Conservation (phyloP, 1,140 invertebrate genomes). For the Lysiphlebus fabarum region DNA sequence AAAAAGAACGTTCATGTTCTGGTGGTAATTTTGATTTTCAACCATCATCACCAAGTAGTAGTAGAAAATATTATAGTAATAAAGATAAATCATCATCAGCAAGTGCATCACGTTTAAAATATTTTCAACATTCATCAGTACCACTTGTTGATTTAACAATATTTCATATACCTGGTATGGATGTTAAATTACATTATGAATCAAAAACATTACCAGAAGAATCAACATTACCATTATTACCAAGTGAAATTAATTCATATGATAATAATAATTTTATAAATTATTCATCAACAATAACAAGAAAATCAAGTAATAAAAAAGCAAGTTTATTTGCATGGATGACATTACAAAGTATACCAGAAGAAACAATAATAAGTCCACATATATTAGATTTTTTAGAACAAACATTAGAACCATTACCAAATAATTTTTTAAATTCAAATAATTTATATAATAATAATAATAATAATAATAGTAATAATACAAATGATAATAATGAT, state of each 20-base stretch:
- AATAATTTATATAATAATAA: conserved; percentile 50
- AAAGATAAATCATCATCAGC: conserved; percentile 52
- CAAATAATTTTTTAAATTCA: conserved; percentile 56
- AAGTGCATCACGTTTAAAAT: conserved; percentile 53
- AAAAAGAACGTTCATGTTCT: conserved; percentile 69
- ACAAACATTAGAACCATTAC: conserved; percentile 91
- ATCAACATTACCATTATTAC: conserved; percentile 37
- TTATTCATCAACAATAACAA: conserved; percentile 37
- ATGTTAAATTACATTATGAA: conserved; percentile 74
- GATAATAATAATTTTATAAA: conserved; percentile 40
- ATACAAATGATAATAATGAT: conserved; percentile 43
- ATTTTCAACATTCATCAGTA: conserved; percentile 46
- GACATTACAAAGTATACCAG: conserved; percentile 91
- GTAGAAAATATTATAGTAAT: conserved; percentile 50
- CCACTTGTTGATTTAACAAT: conserved; percentile 79
- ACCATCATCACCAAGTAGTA: conserved; percentile 55
- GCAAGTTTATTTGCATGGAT: conserved; percentile 94
- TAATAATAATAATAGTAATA: no score
- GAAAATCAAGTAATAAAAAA: conserved; percentile 76
- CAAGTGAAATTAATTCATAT: conserved; percentile 27
- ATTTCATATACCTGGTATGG: conserved; percentile 91
- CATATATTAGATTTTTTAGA: conserved; percentile 93
- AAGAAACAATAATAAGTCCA: conserved; percentile 92
- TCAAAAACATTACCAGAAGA: conserved; percentile 75
- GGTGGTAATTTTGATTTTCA: conserved; percentile 68